Conservation (phyloP, 2,888 invertebrate genomes). For the Chrysopilus asiliformis region DNA sequence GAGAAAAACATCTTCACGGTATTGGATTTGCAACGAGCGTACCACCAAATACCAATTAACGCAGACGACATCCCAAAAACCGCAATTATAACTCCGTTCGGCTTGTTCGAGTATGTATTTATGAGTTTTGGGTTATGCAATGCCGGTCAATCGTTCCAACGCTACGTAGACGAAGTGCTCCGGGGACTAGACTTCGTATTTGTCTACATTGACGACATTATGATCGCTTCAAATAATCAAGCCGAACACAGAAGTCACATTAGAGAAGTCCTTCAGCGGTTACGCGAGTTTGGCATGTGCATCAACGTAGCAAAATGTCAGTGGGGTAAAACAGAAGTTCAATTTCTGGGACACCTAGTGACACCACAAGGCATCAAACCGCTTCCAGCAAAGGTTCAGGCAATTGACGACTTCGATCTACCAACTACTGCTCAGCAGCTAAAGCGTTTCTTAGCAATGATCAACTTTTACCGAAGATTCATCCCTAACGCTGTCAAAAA, state of each 20-base stretch:
- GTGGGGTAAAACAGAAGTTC: constrained; percentile 2
- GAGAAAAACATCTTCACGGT: constrained; percentile 14
- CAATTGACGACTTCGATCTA: neutral
- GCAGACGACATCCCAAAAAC: constrained; percentile 23
- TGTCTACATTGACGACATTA: constrained; percentile 20
- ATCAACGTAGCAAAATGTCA: constrained; percentile 16
- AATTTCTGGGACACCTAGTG: constrained; percentile 6
- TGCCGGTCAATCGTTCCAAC: constrained; percentile 24
- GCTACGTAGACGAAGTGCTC: constrained; percentile 22
- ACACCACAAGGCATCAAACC: constrained; percentile 12
- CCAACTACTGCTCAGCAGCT: constrained; percentile 4
- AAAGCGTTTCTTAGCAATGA: constrained; percentile 5
- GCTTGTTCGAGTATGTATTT: constrained; percentile 20
- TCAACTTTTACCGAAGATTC: constrained; percentile 15
- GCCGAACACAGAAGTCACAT: constrained; percentile 16
- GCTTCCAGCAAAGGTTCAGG: constrained; percentile 4
- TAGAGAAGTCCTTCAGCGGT: constrained; percentile 11
- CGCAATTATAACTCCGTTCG: constrained; percentile 25
- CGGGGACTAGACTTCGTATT: constrained; percentile 8
- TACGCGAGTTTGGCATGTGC: constrained; percentile 14
- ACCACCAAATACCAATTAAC: constrained; percentile 24
- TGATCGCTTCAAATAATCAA: constrained; percentile 14
- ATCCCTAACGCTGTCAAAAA: constrained; percentile 9
- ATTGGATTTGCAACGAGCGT: constrained; percentile 21
- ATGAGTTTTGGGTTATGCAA: constrained; percentile 26